Base-by-base conservation (phyloP, 2,888 invertebrate genomes). In the Pyralis farinalis region DNA sequence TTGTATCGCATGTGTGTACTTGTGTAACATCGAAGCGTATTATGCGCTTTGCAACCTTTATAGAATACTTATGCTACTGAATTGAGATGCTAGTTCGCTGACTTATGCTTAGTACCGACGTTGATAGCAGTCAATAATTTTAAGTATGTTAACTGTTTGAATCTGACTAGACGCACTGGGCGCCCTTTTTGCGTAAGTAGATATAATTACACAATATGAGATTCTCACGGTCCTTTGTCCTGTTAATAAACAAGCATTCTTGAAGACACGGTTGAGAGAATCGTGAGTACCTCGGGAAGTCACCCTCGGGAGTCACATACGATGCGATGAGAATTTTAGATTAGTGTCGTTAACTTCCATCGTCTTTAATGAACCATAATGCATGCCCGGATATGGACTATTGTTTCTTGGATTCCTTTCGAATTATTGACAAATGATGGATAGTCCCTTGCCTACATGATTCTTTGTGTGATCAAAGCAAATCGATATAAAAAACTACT, bases 211-310 rank as follows among this genome's bases (percentile, higher is more conserved):
- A 25, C 39, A 16, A n/a, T 11, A 3, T 12, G 28, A 51, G 52
- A 57, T 62, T 85, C 85, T 68, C 85, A 83, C 83, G 83, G 57
- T 75, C 71, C 66, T 71, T 71, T 74, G 71, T 71, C 71, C 68
- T 66, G 59, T 69, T 78, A 74, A 77, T 78, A 76, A 77, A 69
- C 71, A 68, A 69, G 76, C 71, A 81, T 82, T 84, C 81, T 84
- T 63, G 72, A 70, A 68, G 84, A 66, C 77, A 82, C 73, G 86
- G 62, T 71, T 56, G 66, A 70, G 58, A 53, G 74, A 55, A 46
- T 58, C 67, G 72, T 62, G 64, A 57, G 59, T 55, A 62, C 59
- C 61, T 60, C 75, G 69, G 77, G 73, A 78, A 68, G 68, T 56
- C 66, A 70, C 80, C 78, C 77, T 68, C 68, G 63, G 81, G 76